phyloP scores from a whole-genome alignment of 2,797 vertebrate genomes.

The Lagorchestes hirsutus region DNA sequence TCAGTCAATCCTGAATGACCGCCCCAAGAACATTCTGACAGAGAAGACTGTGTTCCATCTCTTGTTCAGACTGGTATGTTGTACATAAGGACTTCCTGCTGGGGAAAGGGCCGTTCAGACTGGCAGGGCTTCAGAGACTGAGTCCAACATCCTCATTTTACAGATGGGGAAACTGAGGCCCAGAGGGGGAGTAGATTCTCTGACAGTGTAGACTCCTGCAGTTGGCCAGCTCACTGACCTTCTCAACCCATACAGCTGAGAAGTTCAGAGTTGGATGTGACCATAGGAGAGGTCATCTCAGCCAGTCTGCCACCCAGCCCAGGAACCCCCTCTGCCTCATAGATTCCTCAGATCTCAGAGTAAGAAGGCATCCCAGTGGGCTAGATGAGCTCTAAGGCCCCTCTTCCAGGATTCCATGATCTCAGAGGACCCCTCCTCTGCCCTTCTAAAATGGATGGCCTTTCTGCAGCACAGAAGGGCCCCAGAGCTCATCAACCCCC shows the following conservation, averaged over 20 bases:
- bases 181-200: too few relatives aligned
- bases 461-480: too few relatives aligned
- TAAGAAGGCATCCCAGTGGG: too few relatives aligned
- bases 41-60: constrained; percentile 91
- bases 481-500: too few relatives aligned
- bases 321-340: background rate
- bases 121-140: rapidly evolving
- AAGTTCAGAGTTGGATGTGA: too few relatives aligned
- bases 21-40: constrained; percentile 76
- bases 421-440: too few relatives aligned
- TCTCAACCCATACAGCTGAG: background rate
- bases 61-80: constrained; percentile 90
- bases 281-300: background rate
- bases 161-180: background rate
- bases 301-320: background rate
- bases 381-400: background rate
- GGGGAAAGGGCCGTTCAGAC: too few relatives aligned
- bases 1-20: constrained; percentile 86
- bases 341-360: background rate
- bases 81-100: rapidly evolving
- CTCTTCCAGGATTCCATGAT: too few relatives aligned
- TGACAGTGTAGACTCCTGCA: too few relatives aligned
- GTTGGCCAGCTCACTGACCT: background rate
- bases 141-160: background rate
- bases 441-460: too few relatives aligned